Conservation (phyloP, 2,113 vertebrate species). For the Anoura caudifer region DNA sequence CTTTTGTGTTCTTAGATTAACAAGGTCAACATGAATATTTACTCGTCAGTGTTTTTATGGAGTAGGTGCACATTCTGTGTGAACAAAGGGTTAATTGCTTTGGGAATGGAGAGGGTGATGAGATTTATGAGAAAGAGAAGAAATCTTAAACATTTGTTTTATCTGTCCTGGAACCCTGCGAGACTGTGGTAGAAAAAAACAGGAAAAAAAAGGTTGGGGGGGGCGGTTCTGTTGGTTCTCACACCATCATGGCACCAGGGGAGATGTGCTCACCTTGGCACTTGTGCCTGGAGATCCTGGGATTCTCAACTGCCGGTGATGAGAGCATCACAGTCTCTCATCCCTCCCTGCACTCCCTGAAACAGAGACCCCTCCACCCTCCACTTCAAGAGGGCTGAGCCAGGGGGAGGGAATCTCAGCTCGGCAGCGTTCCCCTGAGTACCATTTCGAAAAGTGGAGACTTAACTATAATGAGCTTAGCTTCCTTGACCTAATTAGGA, state of each 20-base stretch:
- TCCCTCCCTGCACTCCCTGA: not conserved
- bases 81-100: not conserved
- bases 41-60: not conserved
- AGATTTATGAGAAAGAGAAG: not conserved
- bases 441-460: not conserved
- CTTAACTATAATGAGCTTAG: not conserved
- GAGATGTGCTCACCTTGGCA: not conserved
- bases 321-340: rapidly evolving
- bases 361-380: not conserved
- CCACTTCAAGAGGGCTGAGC: too few species aligned
- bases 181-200: not conserved
- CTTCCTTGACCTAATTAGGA: not conserved
- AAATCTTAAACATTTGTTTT: not conserved
- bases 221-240: not conserved
- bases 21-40: not conserved
- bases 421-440: rapidly evolving
- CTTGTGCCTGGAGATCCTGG: not conserved
- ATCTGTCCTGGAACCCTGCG: not conserved
- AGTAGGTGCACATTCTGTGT: not conserved
- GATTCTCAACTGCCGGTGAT: rapidly evolving
- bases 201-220: too few species aligned
- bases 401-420: rapidly evolving
- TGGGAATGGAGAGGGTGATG: not conserved
- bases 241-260: not conserved
- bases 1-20: not conserved